Conservation (phyloP, 2,797 vertebrate genomes). For the Leuciscus waleckii region DNA sequence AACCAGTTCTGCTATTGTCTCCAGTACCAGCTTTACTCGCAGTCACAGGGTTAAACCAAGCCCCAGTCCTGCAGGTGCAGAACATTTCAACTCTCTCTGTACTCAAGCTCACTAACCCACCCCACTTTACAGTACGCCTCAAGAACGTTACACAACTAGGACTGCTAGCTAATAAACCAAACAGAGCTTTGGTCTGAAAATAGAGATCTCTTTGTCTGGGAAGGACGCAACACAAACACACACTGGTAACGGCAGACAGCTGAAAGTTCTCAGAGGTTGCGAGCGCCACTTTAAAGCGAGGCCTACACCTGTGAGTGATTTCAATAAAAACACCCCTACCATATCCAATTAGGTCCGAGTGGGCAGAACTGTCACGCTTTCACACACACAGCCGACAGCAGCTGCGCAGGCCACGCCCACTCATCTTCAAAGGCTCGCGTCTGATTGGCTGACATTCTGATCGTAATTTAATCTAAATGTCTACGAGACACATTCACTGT, state of each 20-base stretch:
- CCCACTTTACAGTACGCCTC: constrained; percentile 30
- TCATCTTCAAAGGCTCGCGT: constrained; percentile 37
- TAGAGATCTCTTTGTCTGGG: constrained; percentile 59
- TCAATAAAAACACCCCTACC: constrained; percentile 64
- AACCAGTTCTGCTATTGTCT: neutral
- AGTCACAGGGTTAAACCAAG: neutral
- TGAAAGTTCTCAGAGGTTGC: constrained; percentile 60
- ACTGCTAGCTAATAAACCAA: constrained; percentile 49
- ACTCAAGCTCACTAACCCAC: constrained; percentile 19
- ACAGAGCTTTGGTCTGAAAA: constrained; percentile 51
- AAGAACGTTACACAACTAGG: constrained; percentile 38
- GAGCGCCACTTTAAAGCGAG: constrained; percentile 56
- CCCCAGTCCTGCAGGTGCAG: constrained; percentile 24
- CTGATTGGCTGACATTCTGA: constrained; percentile 21
- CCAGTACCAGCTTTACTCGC: constrained; percentile 9
- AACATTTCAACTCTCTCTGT: neutral
- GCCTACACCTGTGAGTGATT: constrained; percentile 66
- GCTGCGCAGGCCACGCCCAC: constrained; percentile 43
- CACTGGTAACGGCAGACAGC: constrained; percentile 45
- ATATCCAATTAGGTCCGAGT: constrained; percentile 64
- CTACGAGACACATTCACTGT: constrained; percentile 31
- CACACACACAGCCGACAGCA: constrained; percentile 50
- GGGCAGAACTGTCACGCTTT: constrained; percentile 55
- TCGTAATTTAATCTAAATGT: constrained; percentile 36
- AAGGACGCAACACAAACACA: constrained; percentile 27